Evolutionary conservation across 2,113 vertebrate genomes (phyloP).

Genomic region (Pipra filicauda): DNA sequence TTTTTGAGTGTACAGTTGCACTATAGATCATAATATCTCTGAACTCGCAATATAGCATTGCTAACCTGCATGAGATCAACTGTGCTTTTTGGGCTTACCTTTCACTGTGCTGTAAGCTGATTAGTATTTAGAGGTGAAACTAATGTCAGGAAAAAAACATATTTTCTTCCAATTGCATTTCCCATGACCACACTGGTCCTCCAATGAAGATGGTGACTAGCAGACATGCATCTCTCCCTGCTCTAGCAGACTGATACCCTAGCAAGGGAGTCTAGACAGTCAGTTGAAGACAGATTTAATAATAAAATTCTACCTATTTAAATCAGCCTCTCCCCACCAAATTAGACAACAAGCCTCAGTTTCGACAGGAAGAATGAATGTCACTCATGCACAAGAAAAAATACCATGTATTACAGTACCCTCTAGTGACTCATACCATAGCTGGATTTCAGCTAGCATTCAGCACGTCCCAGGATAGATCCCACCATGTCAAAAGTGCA

Average conservation of each 20-base stretch:
- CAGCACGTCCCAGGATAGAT: neutral
- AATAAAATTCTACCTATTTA: neutral
- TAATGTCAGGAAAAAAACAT: neutral
- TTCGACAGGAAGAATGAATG: neutral
- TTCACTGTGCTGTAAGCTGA: neutral
- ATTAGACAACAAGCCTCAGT: neutral
- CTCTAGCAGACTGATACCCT: neutral
- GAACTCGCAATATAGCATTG: neutral
- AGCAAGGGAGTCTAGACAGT: neutral
- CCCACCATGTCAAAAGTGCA: neutral
- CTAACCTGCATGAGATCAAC: neutral
- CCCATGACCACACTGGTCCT: neutral
- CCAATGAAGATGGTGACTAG: neutral
- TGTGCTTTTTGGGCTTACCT: neutral
- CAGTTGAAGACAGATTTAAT: neutral
- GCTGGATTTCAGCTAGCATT: neutral
- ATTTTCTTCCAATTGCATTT: neutral
- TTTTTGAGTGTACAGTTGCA: neutral
- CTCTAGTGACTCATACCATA: constrained; percentile 52
- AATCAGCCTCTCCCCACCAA: neutral
- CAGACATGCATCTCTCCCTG: neutral
- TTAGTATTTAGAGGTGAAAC: neutral
- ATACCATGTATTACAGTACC: constrained; percentile 48
- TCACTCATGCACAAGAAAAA: neutral
- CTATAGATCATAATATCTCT: neutral